Base-by-base conservation (phyloP, 2,888 invertebrate genomes). In the Drosophila incognita region DNA sequence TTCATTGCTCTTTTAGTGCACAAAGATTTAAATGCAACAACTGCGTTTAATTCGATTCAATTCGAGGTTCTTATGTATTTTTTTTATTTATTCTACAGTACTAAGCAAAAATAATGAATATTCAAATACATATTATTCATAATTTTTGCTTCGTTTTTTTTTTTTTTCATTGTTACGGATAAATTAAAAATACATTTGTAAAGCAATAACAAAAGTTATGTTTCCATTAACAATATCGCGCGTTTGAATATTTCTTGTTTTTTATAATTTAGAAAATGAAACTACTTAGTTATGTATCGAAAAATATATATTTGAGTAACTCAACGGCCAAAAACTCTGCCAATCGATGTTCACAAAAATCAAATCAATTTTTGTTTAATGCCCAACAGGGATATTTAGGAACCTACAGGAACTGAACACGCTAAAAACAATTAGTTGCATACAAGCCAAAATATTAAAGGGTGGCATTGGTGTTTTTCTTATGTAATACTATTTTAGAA, bases 401-500 rank as follows among this genome's bases (percentile, higher is more conserved):
- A 64, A 46, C 38, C 59, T 57, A 49, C 83, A 83, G 69, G 3
- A 76, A 77, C 83, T 89, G 83, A 86, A 89, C 84, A 87, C 64
- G 77, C 67, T 87, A 78, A 83, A 85, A 86, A 61, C 10, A 33
- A 46, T 35, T 33, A 38, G 53, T 53, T 48, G 56, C 61, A 62
- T 24, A 61, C 27, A 63, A 67, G 63, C 65, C 54, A 69, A 69
- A 64, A 36, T 66, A 61, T 63, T 73, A 70, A 56, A 59, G 65
- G 38, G 53, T 68, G 62, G 51, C 48, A 69, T 57, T 82, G 68
- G 76, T 69, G 69, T 60, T 69, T 60, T 69, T 83, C 66, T 69
- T 70, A 46, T 71, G 67, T 81, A 89, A 90, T 89, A 86, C 87
- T 90, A 69, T 71, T 77, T 76, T 78, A 80, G 56, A 83, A 86